Percentiles rank a stretch among this genome's conserved stretches.
phyloP scores from a whole-genome alignment of 2,888 invertebrate species.

The Drosophila suboccidentalis region DNA sequence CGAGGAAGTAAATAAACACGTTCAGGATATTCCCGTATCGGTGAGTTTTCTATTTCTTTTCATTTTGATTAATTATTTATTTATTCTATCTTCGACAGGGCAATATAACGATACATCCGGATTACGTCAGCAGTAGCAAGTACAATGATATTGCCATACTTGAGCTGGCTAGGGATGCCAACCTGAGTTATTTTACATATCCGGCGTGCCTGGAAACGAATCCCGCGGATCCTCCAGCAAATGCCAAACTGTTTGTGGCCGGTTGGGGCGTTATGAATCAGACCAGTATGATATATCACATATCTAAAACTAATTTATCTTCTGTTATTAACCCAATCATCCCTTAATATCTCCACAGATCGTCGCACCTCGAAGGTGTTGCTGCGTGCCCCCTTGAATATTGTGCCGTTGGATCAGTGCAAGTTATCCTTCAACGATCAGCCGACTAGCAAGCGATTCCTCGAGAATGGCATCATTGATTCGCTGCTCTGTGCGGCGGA shows the following conservation, averaged over 20 bases:
- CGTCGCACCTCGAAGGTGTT: slow-evolving; percentile 59
- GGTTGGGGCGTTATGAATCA: slow-evolving; percentile 82
- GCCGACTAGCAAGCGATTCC: slow-evolving; percentile 36
- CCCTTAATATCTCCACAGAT: slow-evolving; percentile 29
- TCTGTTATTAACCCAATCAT: background rate
- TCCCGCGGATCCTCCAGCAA: slow-evolving; percentile 61
- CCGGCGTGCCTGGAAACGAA: slow-evolving; percentile 76
- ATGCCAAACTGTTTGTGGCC: slow-evolving; percentile 67
- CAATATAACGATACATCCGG: slow-evolving; percentile 68
- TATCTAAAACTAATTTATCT: background rate
- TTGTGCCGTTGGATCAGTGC: slow-evolving; percentile 64
- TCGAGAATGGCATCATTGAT: slow-evolving; percentile 62
- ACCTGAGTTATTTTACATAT: slow-evolving; percentile 40
- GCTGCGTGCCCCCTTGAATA: slow-evolving; percentile 69
- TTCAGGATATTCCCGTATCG: slow-evolving; percentile 61
- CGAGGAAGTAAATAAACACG: slow-evolving; percentile 27
- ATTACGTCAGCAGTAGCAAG: slow-evolving; percentile 65
- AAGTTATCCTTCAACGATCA: slow-evolving; percentile 53
- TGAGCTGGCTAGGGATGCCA: slow-evolving; percentile 59
- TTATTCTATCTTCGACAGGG: slow-evolving; percentile 43
- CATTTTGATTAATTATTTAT: too few relatives aligned
- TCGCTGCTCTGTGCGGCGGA: slow-evolving; percentile 76
- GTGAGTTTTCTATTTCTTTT: slow-evolving; percentile 46
- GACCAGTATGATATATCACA: slow-evolving; percentile 55
- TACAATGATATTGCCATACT: slow-evolving; percentile 82